A percentile compares a stretch with the other conserved stretches of the same genome.
Evolutionary conservation across 2,888 invertebrate species (phyloP).

Genomic region (Heliconius hortense): DNA sequence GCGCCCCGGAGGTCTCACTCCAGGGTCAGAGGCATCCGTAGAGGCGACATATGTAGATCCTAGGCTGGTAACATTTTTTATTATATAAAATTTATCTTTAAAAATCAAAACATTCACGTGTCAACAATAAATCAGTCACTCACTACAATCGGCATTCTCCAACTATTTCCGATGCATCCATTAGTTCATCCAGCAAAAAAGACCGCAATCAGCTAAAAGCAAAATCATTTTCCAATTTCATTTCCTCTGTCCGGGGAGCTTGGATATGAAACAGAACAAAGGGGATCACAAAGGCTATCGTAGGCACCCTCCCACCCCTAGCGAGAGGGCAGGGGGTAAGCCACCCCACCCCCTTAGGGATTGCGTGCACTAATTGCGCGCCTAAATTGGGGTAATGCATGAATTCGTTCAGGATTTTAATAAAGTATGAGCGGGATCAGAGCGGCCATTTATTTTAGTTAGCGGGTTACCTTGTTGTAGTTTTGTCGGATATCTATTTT

Average conservation of each 20-base stretch:
- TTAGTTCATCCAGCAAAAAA: conserved; percentile 39
- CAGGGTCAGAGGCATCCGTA: neutral
- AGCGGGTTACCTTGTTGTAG: conserved; percentile 55
- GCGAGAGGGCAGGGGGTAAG: conserved; percentile 45
- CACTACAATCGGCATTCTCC: neutral
- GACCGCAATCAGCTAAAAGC: conserved; percentile 78
- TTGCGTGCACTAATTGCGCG: conserved; percentile 74
- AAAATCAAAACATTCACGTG: neutral
- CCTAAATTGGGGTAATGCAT: conserved; percentile 79
- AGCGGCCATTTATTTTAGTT: conserved; percentile 75
- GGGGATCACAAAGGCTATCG: conserved; percentile 68
- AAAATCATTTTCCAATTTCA: conserved; percentile 79
- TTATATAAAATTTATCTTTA: neutral
- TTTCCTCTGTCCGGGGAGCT: conserved; percentile 66
- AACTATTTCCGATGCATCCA: conserved; percentile 26
- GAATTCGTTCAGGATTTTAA: conserved; percentile 71
- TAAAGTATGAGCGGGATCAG: conserved; percentile 74
- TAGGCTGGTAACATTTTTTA: neutral
- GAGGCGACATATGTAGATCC: neutral
- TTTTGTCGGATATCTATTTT: conserved; percentile 12
- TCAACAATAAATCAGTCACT: neutral
- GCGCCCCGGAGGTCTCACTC: neutral
- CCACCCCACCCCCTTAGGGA: conserved; percentile 57
- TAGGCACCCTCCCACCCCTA: conserved; percentile 45
- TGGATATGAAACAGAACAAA: conserved; percentile 68